Evolutionary conservation across 1,140 invertebrate species (phyloP).

Genomic region (Melanaphis sacchari): DNA sequence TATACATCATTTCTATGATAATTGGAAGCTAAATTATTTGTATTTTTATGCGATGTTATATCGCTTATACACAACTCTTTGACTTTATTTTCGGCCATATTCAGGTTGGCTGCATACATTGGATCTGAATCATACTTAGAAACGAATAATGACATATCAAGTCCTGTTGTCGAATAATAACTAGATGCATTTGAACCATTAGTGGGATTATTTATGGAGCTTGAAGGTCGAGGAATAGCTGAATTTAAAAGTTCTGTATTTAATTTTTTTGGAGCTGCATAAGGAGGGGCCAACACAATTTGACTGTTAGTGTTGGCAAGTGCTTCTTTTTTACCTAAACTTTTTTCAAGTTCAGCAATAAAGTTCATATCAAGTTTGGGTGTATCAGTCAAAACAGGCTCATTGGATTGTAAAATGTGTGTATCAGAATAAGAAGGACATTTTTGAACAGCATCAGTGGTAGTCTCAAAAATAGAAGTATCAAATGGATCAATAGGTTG

Average conservation of each 20-base stretch:
- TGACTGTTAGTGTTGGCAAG: constrained; percentile 65
- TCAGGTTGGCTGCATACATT: constrained; percentile 57
- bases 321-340: constrained; percentile 67
- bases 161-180: background rate
- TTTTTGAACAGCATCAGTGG: background rate
- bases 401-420: background rate
- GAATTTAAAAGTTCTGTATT: constrained; percentile 39
- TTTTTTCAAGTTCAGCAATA: constrained; percentile 71
- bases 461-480: constrained; percentile 64
- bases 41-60: background rate
- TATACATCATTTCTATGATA: constrained; percentile 42
- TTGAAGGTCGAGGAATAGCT: constrained; percentile 50
- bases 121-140: constrained; percentile 45
- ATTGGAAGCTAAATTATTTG: background rate
- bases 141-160: constrained; percentile 17
- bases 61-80: constrained; percentile 59
- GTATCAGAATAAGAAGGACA: background rate
- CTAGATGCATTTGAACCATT: constrained; percentile 27
- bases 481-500: constrained; percentile 69
- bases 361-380: constrained; percentile 68
- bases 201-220: background rate
- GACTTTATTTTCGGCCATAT: constrained; percentile 55
- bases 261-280: constrained; percentile 41
- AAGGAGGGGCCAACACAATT: constrained; percentile 65
- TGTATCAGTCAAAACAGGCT: background rate